Conservation (phyloP, 2,113 vertebrate genomes). For the Calypte anna region DNA sequence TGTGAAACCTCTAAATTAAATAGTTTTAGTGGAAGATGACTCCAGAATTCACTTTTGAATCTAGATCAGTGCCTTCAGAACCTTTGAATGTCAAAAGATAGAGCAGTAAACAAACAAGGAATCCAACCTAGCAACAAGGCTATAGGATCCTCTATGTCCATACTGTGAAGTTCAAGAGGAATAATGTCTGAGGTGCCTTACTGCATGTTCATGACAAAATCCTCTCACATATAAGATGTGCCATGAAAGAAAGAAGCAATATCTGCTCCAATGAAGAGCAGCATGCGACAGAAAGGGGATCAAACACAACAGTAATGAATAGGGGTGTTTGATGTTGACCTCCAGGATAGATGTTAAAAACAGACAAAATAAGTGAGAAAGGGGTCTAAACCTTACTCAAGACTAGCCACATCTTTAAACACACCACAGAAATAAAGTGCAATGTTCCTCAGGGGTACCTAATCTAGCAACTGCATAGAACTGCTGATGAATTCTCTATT, state of each 20-base stretch:
- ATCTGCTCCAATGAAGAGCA: background rate
- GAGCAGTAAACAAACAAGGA: background rate
- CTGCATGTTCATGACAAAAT: background rate
- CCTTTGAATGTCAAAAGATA: background rate
- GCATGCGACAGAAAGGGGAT: background rate
- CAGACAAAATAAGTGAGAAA: background rate
- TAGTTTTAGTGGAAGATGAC: background rate
- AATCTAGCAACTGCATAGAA: background rate
- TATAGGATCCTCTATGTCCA: rapidly evolving
- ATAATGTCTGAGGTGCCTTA: background rate
- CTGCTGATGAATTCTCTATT: background rate
- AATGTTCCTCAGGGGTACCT: background rate
- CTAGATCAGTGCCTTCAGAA: background rate
- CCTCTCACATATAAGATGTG: background rate
- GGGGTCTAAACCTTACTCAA: background rate
- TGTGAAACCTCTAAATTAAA: background rate
- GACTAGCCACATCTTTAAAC: background rate
- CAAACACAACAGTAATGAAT: background rate
- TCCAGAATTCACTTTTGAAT: background rate
- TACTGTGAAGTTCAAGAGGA: background rate
- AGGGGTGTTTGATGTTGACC: too few species aligned
- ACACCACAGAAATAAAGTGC: background rate
- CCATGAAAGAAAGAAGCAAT: background rate
- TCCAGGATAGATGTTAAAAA: background rate
- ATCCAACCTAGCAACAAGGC: rapidly evolving